Conservation (phyloP, 2,797 vertebrate genomes). For the Megaceryle alcyon region DNA sequence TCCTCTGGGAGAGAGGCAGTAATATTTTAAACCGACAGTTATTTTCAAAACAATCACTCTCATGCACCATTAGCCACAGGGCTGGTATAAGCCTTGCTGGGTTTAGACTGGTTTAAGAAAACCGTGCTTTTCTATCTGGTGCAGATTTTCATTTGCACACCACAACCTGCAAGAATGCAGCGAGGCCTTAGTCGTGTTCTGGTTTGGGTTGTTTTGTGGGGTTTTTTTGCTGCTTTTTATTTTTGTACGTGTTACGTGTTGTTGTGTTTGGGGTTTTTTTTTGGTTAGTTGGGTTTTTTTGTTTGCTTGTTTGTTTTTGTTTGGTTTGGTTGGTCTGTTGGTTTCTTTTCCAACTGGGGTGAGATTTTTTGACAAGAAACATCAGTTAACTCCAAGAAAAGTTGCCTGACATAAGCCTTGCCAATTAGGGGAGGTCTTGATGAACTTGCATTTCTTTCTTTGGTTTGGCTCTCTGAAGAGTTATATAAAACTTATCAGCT, state of each 20-base stretch:
- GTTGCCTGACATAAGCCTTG: neutral
- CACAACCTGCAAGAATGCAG: neutral
- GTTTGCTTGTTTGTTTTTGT: too few species aligned
- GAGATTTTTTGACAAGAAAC: neutral
- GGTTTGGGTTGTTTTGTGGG: neutral
- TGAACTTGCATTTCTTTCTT: neutral
- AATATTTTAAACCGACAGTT: neutral
- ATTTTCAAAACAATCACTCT: conserved; percentile 22
- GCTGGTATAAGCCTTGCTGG: neutral
- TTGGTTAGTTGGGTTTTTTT: neutral
- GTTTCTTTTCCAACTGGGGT: neutral
- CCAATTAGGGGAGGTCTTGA: neutral
- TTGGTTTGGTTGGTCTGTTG: too few species aligned
- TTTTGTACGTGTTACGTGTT: too few species aligned
- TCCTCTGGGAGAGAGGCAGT: conserved; percentile 18
- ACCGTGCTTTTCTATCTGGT: neutral
- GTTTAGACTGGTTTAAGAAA: neutral
- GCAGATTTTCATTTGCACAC: neutral
- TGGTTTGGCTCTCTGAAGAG: neutral
- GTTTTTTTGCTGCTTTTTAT: too few species aligned
- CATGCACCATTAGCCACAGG: neutral
- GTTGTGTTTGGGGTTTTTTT: neutral
- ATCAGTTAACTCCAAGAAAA: neutral
- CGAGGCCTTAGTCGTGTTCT: neutral
- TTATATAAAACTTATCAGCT: neutral